Evolutionary conservation across 2,113 vertebrate genomes (phyloP).

Genomic region (Columba livia): DNA sequence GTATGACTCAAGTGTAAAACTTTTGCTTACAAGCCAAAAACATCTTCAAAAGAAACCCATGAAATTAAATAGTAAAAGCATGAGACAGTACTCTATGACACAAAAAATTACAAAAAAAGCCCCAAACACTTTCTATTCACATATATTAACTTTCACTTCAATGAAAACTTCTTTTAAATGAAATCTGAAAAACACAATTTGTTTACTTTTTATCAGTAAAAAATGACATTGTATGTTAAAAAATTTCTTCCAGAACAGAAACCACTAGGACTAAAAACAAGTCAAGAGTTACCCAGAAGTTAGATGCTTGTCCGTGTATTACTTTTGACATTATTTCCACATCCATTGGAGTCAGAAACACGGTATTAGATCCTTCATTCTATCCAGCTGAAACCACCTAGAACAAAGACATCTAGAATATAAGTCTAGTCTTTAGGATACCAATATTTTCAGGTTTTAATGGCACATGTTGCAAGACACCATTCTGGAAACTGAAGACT

Average conservation of each 20-base stretch:
- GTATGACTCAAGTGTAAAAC: conserved; percentile 64
- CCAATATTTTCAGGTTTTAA: not conserved
- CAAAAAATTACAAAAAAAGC: not conserved
- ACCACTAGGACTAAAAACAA: not conserved
- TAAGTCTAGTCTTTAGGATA: not conserved
- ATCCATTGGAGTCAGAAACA: not conserved
- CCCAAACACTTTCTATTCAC: not conserved
- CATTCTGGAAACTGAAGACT: not conserved
- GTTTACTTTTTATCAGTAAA: not conserved
- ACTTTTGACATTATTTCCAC: not conserved
- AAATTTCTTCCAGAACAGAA: not conserved
- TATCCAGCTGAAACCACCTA: not conserved
- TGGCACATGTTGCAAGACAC: not conserved
- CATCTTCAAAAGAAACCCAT: conserved; percentile 67
- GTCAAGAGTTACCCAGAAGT: not conserved
- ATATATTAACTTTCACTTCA: not conserved
- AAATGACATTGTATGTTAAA: not conserved
- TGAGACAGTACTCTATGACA: not conserved
- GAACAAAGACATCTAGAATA: not conserved
- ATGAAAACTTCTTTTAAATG: conserved; percentile 11
- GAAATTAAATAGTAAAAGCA: conserved; percentile 46
- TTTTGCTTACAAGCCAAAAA: conserved; percentile 73
- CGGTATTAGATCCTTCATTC: not conserved
- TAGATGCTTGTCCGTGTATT: not conserved
- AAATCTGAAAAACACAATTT: not conserved